Conservation (phyloP, 2,888 invertebrate genomes). For the Chromoteleia sp. region DNA sequence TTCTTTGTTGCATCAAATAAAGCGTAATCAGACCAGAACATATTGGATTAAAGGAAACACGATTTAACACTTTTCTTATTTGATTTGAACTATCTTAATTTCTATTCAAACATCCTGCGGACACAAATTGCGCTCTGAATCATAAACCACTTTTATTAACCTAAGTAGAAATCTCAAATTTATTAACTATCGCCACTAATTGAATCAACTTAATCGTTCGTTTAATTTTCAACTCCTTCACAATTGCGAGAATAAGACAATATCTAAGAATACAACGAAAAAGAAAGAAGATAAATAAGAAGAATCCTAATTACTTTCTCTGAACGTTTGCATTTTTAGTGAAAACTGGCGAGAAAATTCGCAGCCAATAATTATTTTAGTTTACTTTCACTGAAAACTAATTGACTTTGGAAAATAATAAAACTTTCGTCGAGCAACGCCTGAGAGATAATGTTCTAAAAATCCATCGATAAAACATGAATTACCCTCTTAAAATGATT, state of each 20-base stretch:
- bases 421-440: conserved; percentile 56
- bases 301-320: conserved; percentile 61
- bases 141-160: background rate
- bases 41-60: background rate
- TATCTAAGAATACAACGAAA: background rate
- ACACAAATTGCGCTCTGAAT: background rate
- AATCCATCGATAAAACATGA: conserved; percentile 30
- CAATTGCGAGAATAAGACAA: conserved; percentile 22
- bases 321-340: conserved; percentile 64
- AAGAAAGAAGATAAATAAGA: conserved; percentile 23
- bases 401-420: conserved; percentile 59
- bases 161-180: conserved; percentile 9
- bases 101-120: background rate
- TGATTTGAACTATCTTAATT: background rate
- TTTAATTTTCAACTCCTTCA: conserved; percentile 30
- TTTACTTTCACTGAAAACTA: conserved; percentile 65
- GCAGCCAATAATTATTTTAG: conserved; percentile 61
- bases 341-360: conserved; percentile 66
- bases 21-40: conserved; percentile 8
- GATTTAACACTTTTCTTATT: conserved; percentile 5
- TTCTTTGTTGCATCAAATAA: conserved; percentile 11
- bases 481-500: background rate
- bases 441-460: conserved; percentile 28
- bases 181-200: conserved; percentile 2
- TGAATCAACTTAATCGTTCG: conserved; percentile 19